Evolutionary conservation across 2,797 vertebrate genomes (phyloP).

Genomic region (Eulemur mongoz): DNA sequence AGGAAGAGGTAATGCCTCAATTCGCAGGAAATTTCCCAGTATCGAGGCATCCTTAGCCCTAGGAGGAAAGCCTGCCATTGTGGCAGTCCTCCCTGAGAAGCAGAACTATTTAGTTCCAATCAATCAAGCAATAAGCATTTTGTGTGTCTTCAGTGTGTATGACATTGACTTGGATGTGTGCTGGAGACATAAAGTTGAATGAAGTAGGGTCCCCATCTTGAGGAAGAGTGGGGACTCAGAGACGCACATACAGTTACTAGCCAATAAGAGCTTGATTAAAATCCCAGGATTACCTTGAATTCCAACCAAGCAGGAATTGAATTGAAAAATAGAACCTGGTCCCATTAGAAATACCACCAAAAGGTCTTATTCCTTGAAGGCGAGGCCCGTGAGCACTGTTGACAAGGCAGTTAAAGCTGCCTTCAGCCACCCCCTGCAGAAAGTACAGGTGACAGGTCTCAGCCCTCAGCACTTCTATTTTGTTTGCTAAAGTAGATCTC

Average conservation of each 20-base stretch:
- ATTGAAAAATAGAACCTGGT: neutral
- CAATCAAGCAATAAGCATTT: neutral
- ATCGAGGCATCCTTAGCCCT: neutral
- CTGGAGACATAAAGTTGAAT: neutral
- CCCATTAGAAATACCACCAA: neutral
- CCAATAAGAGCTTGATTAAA: neutral
- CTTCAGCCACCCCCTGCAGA: neutral
- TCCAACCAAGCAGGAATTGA: neutral
- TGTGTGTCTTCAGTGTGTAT: neutral
- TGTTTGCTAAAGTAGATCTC: neutral
- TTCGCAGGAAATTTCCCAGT: neutral
- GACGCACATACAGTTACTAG: neutral
- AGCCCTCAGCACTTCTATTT: neutral
- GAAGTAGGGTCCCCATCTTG: neutral
- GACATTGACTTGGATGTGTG: neutral
- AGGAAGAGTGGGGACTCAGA: neutral
- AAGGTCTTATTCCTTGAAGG: neutral
- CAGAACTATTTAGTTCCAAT: neutral
- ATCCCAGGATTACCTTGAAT: neutral
- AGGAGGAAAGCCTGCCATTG: neutral
- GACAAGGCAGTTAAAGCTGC: neutral
- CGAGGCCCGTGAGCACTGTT: too few relatives aligned
- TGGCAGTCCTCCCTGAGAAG: neutral
- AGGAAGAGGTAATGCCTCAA: neutral
- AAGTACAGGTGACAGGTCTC: neutral